These are phyloP conservation scores for Peromyscus californicus DNA, from an alignment of 2,113 vertebrate genomes.

Conservation along the genomic window DNA sequence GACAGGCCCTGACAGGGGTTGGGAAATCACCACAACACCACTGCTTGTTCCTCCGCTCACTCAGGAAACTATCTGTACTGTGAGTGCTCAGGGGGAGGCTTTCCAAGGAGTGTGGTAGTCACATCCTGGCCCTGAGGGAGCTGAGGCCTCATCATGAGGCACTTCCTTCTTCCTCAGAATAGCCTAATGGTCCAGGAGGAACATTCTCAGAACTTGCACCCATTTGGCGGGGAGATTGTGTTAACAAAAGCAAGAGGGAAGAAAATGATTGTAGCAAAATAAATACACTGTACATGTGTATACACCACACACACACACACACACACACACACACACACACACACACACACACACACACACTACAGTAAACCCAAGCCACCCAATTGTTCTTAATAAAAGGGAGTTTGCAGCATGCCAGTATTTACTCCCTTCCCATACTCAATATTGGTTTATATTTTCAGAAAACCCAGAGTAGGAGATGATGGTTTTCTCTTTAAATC, in stretches of 20 bases:
- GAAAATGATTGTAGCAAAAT: background rate
- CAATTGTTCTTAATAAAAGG: slow-evolving; percentile 1
- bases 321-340: background rate
- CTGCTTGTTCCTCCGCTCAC: background rate
- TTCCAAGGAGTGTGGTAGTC: background rate
- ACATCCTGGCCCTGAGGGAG: background rate
- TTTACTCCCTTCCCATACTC: background rate
- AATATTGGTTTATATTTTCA: background rate
- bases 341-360: background rate
- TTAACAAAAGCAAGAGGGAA: background rate
- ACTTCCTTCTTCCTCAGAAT: slow-evolving; percentile 34
- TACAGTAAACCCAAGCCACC: background rate
- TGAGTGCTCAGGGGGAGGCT: background rate
- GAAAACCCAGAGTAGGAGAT: slow-evolving; percentile 22
- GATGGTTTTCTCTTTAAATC: background rate
- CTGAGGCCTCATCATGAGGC: background rate
- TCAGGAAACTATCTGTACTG: background rate
- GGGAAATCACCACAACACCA: rapidly evolving
- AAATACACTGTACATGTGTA: background rate
- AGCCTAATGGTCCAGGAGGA: background rate
- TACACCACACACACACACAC: background rate
- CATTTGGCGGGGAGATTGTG: background rate
- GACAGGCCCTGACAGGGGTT: background rate
- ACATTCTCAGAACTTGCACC: slow-evolving; percentile 38
- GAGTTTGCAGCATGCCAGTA: background rate